phyloP scores from a whole-genome alignment of 2,797 vertebrate genomes.

The Sebastes kiyomatsui region DNA sequence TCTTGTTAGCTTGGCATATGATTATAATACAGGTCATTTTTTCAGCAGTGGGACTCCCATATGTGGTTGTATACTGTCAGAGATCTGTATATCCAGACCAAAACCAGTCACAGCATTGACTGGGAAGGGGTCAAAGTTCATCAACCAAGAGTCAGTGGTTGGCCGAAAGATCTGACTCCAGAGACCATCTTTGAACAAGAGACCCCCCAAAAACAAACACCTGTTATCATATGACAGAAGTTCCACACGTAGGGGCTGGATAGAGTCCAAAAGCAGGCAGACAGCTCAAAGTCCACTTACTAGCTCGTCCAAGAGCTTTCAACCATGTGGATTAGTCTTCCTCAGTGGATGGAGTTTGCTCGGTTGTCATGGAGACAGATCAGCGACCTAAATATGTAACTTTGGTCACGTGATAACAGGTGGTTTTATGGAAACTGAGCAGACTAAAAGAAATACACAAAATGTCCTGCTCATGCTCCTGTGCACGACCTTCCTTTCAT shows the following conservation, averaged over 20 bases:
- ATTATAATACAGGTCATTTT: too few relatives aligned
- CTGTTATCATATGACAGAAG: not conserved
- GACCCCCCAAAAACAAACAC: not conserved
- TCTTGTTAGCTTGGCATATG: not conserved
- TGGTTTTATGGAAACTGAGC: not conserved
- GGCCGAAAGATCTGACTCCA: not conserved
- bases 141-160: not conserved
- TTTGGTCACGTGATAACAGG: not conserved
- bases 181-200: not conserved
- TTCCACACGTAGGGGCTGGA: not conserved
- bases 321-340: too few relatives aligned
- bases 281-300: not conserved
- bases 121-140: not conserved
- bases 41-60: too few relatives aligned
- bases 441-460: not conserved
- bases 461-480: not conserved
- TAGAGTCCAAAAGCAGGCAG: not conserved
- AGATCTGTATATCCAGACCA: not conserved
- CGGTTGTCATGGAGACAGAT: not conserved
- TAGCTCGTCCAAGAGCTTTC: not conserved
- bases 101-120: not conserved
- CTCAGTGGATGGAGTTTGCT: not conserved
- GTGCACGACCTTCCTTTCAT: not conserved
- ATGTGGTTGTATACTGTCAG: too few relatives aligned
- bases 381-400: not conserved